Evolutionary conservation across 2,888 invertebrate genomes (phyloP).

Genomic region (Kuschelorhynchus macadamiae): DNA sequence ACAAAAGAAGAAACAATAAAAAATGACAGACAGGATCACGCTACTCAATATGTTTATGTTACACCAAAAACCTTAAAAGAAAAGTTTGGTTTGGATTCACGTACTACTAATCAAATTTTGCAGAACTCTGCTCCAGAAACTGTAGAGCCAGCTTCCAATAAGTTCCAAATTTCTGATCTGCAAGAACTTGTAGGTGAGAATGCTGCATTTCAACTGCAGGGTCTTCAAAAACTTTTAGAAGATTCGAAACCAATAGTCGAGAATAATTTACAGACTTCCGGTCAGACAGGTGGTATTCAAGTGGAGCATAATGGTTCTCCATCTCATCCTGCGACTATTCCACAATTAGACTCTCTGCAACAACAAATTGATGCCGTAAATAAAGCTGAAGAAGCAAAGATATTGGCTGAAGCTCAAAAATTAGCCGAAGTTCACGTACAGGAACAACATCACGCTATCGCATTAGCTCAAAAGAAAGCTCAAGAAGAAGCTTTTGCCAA

Average conservation of each 20-base stretch:
- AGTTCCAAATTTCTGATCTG: slow-evolving; percentile 66
- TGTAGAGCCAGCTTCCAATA: slow-evolving; percentile 26
- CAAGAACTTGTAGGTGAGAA: slow-evolving; percentile 70
- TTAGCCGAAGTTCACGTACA: slow-evolving; percentile 61
- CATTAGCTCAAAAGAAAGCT: slow-evolving; percentile 54
- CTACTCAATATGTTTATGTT: slow-evolving; percentile 53
- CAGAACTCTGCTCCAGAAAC: slow-evolving; percentile 29
- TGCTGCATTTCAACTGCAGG: slow-evolving; percentile 70
- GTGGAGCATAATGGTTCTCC: slow-evolving; percentile 39
- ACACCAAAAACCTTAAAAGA: slow-evolving; percentile 51
- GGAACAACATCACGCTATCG: slow-evolving; percentile 61
- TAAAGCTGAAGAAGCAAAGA: slow-evolving; percentile 57
- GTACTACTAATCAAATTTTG: slow-evolving; percentile 38
- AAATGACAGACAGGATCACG: slow-evolving; percentile 33
- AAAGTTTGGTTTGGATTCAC: slow-evolving; percentile 44
- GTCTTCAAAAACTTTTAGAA: slow-evolving; percentile 67
- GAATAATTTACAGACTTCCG: background rate
- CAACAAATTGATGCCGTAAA: slow-evolving; percentile 62
- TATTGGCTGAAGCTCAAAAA: slow-evolving; percentile 60
- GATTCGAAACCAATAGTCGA: slow-evolving; percentile 44
- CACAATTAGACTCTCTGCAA: slow-evolving; percentile 57
- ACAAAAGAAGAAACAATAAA: slow-evolving; percentile 23
- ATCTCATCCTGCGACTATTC: background rate
- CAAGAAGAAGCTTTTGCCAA: slow-evolving; percentile 54
- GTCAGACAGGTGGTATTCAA: background rate